Percentiles rank a stretch among this genome's conserved stretches.
Conservation (phyloP, 2,888 invertebrate genomes). For the Noctua pronuba region DNA sequence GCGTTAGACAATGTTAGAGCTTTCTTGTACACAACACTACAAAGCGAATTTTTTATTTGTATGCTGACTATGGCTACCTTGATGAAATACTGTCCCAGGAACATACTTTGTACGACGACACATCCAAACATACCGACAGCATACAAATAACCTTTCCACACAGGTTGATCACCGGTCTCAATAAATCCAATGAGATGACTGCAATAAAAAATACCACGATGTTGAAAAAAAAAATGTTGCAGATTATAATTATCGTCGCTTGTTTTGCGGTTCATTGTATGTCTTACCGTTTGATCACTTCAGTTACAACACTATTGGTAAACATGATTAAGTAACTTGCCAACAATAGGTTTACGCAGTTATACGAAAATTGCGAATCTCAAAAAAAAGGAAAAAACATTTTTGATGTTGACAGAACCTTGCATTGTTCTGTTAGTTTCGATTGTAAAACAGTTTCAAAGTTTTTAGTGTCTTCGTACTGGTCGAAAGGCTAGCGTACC, state of each 20-base stretch:
- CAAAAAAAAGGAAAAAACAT: not conserved
- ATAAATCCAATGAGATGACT: conserved; percentile 93
- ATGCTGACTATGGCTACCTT: conserved; percentile 95
- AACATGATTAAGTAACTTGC: conserved; percentile 12
- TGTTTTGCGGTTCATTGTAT: not conserved
- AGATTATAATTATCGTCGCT: conserved; percentile 12
- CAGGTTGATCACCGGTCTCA: conserved; percentile 84
- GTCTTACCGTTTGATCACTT: not conserved
- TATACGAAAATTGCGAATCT: not conserved
- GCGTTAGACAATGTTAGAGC: conserved; percentile 93
- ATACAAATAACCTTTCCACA: conserved; percentile 96
- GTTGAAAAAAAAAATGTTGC: conserved; percentile 2
- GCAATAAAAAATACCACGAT: conserved; percentile 39
- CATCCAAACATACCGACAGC: conserved; percentile 92
- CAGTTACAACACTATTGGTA: not conserved
- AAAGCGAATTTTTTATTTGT: conserved; percentile 94
- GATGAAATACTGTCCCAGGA: conserved; percentile 96
- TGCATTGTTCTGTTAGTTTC: conserved; percentile 3
- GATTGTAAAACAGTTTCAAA: not conserved
- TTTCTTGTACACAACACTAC: conserved; percentile 95
- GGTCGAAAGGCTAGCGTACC: not conserved
- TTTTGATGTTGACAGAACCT: not conserved
- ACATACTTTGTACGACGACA: conserved; percentile 93
- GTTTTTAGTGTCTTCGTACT: not conserved
- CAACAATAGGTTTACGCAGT: not conserved